Conservation (phyloP, 1,140 invertebrate species). For the Musca vetustissima region DNA sequence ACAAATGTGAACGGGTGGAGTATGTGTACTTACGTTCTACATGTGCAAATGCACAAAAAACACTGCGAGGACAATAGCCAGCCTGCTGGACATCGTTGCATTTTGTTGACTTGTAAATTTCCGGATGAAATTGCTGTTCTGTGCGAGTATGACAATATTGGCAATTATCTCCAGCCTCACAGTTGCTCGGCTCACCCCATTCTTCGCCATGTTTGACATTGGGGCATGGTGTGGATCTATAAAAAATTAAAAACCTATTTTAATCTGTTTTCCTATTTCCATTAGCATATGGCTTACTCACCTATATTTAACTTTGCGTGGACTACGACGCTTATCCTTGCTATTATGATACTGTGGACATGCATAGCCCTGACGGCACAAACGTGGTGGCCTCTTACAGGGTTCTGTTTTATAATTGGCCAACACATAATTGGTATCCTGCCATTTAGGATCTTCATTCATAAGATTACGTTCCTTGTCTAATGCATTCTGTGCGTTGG, state of each 20-base stretch:
- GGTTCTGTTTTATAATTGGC: constrained; percentile 98
- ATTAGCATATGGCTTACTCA: constrained; percentile 42
- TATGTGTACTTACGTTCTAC: constrained; percentile 83
- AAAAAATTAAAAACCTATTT: neutral
- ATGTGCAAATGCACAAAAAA: constrained; percentile 99
- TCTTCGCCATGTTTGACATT: constrained; percentile 99
- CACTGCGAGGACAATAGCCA: constrained; percentile 93
- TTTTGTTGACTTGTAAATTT: constrained; percentile 99
- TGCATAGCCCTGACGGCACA: constrained; percentile 97
- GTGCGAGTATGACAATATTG: constrained; percentile 98
- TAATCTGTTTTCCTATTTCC: neutral
- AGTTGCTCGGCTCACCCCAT: constrained; percentile 96
- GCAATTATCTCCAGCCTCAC: constrained; percentile 92
- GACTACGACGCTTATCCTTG: constrained; percentile 89
- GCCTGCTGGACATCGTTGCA: constrained; percentile 98
- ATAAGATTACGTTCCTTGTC: constrained; percentile 93
- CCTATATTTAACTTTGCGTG: constrained; percentile 85
- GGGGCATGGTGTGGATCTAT: constrained; percentile 92
- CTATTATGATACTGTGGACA: constrained; percentile 99
- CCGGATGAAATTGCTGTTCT: constrained; percentile 99
- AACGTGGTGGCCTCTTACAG: constrained; percentile 92
- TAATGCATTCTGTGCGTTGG: constrained; percentile 81
- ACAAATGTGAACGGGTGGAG: no score
- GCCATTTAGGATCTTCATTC: constrained; percentile 99
- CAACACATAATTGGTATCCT: constrained; percentile 97